Conservation (phyloP, 2,797 vertebrate genomes). For the Chloroceryle amazona region DNA sequence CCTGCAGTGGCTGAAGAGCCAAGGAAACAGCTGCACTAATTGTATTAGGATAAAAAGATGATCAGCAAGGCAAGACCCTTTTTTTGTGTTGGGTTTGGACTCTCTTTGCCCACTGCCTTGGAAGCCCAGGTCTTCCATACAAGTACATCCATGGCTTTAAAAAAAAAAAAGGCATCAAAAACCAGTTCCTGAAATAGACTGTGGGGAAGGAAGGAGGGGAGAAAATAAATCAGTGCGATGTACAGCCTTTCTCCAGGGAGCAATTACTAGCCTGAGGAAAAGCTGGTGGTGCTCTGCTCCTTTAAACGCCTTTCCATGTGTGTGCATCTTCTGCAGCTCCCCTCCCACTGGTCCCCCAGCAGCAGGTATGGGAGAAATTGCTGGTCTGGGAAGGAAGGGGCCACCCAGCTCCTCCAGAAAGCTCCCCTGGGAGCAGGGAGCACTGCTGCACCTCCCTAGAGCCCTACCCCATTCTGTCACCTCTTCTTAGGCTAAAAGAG, state of each 20-base stretch:
- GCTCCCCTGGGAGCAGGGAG: rapidly evolving
- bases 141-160: background rate
- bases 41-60: background rate
- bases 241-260: slow-evolving; percentile 68
- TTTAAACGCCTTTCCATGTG: background rate
- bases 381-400: background rate
- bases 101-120: background rate
- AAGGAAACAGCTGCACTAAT: background rate
- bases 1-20: background rate
- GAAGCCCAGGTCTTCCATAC: background rate
- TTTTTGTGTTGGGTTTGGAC: background rate
- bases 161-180: slow-evolving; percentile 15
- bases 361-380: background rate
- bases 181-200: slow-evolving; percentile 67
- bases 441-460: background rate
- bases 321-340: background rate
- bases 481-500: background rate
- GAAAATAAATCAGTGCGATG: background rate
- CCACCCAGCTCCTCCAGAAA: background rate
- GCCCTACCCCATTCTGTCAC: background rate
- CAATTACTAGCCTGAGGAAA: slow-evolving; percentile 64
- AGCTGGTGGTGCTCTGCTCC: background rate
- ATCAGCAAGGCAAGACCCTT: background rate
- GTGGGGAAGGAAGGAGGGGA: slow-evolving; percentile 3
- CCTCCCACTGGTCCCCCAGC: background rate